phyloP scores from a whole-genome alignment of 2,888 invertebrate species.

The Desoria tigrina region DNA sequence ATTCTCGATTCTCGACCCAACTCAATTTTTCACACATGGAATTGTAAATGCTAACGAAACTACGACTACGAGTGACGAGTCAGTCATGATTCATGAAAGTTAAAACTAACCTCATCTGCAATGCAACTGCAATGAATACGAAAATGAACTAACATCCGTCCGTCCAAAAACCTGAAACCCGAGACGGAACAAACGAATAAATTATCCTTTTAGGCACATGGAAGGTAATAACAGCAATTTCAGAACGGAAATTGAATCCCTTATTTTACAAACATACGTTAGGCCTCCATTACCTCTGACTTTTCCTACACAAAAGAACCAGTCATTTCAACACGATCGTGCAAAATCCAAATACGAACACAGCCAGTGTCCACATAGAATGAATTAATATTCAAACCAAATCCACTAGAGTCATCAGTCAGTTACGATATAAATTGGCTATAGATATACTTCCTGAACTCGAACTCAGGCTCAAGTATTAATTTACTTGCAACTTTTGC shows the following conservation, averaged over 20 bases:
- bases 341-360: slow-evolving; percentile 12
- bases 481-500: neutral
- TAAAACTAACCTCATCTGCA: too few relatives aligned
- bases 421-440: too few relatives aligned
- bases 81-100: too few relatives aligned
- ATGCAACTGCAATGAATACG: too few relatives aligned
- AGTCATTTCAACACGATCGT: neutral
- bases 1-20: too few relatives aligned
- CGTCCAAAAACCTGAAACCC: too few relatives aligned
- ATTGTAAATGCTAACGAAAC: too few relatives aligned
- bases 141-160: too few relatives aligned
- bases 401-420: too few relatives aligned
- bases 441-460: too few relatives aligned
- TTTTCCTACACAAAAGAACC: neutral
- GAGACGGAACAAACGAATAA: neutral
- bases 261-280: neutral
- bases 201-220: neutral
- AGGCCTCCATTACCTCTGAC: neutral
- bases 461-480: slow-evolving; percentile 3
- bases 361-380: neutral
- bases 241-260: slow-evolving; percentile 17
- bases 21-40: too few relatives aligned
- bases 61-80: too few relatives aligned
- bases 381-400: neutral
- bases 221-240: slow-evolving; percentile 9